These are phyloP conservation scores for Xiphophorus hellerii DNA, from an alignment of 2,113 vertebrate genomes.

Conservation along the genomic window DNA sequence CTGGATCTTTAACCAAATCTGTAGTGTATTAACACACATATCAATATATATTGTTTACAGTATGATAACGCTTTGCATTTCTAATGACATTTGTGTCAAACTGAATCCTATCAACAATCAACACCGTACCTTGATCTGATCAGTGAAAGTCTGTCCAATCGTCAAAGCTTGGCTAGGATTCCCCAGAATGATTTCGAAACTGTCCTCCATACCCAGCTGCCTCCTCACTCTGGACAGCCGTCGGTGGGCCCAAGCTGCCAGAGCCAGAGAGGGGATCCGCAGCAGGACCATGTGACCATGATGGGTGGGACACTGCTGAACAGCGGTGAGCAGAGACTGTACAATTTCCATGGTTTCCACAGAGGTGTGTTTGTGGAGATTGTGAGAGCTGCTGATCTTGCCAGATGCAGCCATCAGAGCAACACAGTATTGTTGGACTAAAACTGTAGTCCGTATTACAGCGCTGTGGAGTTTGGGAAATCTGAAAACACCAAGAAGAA, in stretches of 20 bases:
- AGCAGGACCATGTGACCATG: conserved; percentile 97
- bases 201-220: conserved; percentile 89
- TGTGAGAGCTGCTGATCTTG: conserved; percentile 66
- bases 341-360: conserved; percentile 96
- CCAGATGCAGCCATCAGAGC: conserved; percentile 92
- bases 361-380: conserved; percentile 94
- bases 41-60: neutral
- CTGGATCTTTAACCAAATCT: conserved; percentile 94
- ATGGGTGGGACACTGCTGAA: conserved; percentile 86
- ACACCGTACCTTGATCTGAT: conserved; percentile 88
- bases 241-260: conserved; percentile 90
- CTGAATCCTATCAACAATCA: neutral
- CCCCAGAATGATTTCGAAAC: conserved; percentile 94
- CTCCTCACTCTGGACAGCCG: conserved; percentile 88
- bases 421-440: conserved; percentile 94
- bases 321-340: conserved; percentile 88
- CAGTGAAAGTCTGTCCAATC: conserved; percentile 88
- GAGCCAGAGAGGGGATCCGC: conserved; percentile 89
- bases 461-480: conserved; percentile 95
- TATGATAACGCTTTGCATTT: neutral
- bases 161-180: conserved; percentile 85
- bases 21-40: conserved; percentile 6
- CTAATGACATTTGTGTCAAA: neutral
- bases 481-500: conserved; percentile 72
- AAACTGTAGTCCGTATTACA: conserved; percentile 92